Evolutionary conservation across 2,113 vertebrate species (phyloP).

Genomic region (Tetrax tetrax): DNA sequence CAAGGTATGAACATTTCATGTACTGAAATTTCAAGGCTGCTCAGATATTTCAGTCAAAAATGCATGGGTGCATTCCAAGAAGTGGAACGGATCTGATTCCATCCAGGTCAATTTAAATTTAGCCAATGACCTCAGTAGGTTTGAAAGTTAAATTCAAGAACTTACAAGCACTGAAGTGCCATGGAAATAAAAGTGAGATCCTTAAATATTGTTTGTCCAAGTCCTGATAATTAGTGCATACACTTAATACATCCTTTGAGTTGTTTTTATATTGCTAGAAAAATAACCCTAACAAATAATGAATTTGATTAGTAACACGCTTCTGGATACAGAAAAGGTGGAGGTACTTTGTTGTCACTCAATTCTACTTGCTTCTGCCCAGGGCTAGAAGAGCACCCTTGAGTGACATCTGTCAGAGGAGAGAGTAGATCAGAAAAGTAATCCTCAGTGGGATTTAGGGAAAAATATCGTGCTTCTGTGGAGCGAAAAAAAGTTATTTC

Average conservation of each 20-base stretch:
- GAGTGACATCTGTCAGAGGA: not conserved
- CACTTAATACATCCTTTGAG: not conserved
- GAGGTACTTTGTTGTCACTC: not conserved
- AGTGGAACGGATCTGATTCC: not conserved
- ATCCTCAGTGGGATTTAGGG: not conserved
- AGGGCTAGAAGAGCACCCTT: not conserved
- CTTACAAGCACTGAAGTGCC: not conserved
- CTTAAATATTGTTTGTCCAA: not conserved
- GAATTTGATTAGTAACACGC: not conserved
- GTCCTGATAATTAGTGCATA: not conserved
- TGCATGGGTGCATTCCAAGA: not conserved
- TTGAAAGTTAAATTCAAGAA: not conserved
- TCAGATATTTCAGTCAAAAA: not conserved
- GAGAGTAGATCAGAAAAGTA: not conserved
- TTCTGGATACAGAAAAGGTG: not conserved
- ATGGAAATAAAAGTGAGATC: not conserved
- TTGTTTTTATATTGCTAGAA: not conserved
- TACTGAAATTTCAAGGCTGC: not conserved
- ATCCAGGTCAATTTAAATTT: not conserved
- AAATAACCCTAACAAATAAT: not conserved
- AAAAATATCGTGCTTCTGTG: not conserved
- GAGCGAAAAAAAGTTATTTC: not conserved
- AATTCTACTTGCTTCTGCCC: not conserved
- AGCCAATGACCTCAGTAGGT: not conserved
- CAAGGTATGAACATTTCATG: conserved; percentile 77